phyloP scores from a whole-genome alignment of 64 coral and sea anemone genomes.

The Montipora sp. region DNA sequence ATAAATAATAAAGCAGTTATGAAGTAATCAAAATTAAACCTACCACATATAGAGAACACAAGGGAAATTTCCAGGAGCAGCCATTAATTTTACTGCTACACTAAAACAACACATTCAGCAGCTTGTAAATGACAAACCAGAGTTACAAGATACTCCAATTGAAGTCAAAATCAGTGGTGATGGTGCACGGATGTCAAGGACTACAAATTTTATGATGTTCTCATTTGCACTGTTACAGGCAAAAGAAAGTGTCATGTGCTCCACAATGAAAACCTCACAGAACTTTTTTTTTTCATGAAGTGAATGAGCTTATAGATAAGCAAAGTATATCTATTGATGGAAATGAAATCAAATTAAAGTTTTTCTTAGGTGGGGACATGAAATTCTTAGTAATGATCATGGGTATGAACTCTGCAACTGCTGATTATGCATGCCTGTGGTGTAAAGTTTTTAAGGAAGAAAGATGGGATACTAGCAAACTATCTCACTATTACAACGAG shows the following conservation, averaged over 20 bases:
- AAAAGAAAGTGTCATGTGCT: conserved; percentile 33
- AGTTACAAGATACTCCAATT: not conserved
- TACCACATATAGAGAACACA: not conserved
- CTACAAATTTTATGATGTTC: conserved; percentile 59
- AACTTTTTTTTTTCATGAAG: conserved; percentile 30
- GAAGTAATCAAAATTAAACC: conserved; percentile 33
- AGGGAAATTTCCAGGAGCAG: conserved; percentile 21
- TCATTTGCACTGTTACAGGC: conserved; percentile 32
- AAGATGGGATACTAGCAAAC: conserved; percentile 33
- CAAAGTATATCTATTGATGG: conserved; percentile 28
- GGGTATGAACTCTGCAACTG: conserved; percentile 14
- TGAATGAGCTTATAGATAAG: conserved; percentile 36
- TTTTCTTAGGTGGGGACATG: conserved; percentile 45
- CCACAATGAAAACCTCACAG: conserved; percentile 9
- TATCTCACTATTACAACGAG: conserved; percentile 16
- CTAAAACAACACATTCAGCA: conserved; percentile 46
- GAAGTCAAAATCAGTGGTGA: conserved; percentile 35
- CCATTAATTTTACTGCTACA: conserved; percentile 46
- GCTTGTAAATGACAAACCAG: conserved; percentile 21
- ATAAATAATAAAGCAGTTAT: conserved; percentile 8
- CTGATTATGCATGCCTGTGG: conserved; percentile 42
- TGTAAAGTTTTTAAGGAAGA: conserved; percentile 29
- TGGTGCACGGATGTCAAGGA: conserved; percentile 46
- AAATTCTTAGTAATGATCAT: conserved; percentile 38
- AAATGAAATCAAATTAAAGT: conserved; percentile 16